Conservation (phyloP, 2,113 vertebrate genomes). For the Larimichthys polyactis region DNA sequence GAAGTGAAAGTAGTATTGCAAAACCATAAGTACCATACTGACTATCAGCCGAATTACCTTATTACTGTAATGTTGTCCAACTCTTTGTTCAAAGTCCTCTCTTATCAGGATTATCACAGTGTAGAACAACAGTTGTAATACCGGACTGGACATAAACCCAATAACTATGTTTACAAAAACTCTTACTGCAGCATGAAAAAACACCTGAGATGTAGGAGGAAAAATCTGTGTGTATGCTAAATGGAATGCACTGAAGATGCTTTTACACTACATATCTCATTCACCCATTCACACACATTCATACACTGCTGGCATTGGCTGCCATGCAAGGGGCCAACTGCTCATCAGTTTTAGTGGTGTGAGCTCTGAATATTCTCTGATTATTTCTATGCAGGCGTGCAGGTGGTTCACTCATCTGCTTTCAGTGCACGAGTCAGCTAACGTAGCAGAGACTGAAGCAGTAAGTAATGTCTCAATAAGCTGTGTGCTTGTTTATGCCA, state of each 20-base stretch:
- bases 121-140: background rate
- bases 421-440: background rate
- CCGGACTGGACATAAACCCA: background rate
- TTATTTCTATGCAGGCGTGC: background rate
- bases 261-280: too few species aligned
- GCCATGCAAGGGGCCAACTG: too few species aligned
- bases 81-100: background rate
- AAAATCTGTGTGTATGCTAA: too few species aligned
- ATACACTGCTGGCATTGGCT: too few species aligned
- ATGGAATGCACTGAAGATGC: too few species aligned
- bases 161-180: background rate
- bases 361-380: background rate
- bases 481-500: too few species aligned
- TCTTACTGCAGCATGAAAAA: background rate
- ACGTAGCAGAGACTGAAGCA: background rate
- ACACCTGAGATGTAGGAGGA: too few species aligned
- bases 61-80: too few species aligned
- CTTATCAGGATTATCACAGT: background rate
- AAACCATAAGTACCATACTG: background rate
- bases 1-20: background rate
- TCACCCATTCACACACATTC: too few species aligned
- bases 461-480: too few species aligned
- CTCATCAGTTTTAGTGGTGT: background rate
- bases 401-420: background rate
- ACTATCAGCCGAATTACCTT: background rate